These are phyloP conservation scores for Gryon sp. DNA, from an alignment of 1,140 invertebrate species.

Conservation along the genomic window DNA sequence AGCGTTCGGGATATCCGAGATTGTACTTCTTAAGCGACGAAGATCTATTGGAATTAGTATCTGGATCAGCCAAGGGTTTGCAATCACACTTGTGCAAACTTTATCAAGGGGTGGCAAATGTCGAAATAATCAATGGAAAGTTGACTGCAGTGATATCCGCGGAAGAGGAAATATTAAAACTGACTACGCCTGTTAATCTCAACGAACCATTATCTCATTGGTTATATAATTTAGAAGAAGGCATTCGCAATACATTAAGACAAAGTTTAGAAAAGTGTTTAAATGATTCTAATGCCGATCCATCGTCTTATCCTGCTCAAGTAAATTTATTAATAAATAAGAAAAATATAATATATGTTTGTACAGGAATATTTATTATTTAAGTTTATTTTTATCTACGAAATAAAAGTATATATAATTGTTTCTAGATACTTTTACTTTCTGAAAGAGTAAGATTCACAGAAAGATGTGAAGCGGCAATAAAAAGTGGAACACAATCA, in stretches of 20 bases:
- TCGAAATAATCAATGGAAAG: constrained; percentile 84
- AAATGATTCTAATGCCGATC: constrained; percentile 68
- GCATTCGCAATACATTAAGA: constrained; percentile 67
- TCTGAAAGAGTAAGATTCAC: constrained; percentile 75
- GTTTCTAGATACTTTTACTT: constrained; percentile 74
- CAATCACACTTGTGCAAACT: constrained; percentile 96
- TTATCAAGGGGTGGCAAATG: constrained; percentile 92
- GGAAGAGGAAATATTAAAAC: constrained; percentile 89
- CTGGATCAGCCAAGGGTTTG: constrained; percentile 91
- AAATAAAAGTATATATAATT: constrained; percentile 38
- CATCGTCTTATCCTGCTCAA: constrained; percentile 74
- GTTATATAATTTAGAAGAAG: constrained; percentile 73
- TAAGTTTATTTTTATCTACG: background rate
- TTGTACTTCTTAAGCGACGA: constrained; percentile 98
- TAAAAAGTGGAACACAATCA: constrained; percentile 65
- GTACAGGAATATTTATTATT: too few relatives aligned
- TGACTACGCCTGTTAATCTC: constrained; percentile 86
- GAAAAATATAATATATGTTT: background rate
- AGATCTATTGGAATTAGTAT: constrained; percentile 93
- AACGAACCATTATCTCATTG: constrained; percentile 71
- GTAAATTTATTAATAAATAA: constrained; percentile 35
- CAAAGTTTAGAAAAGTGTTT: constrained; percentile 73
- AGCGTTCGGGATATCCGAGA: constrained; percentile 94
- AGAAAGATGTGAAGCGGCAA: constrained; percentile 72
- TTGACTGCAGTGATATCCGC: constrained; percentile 87